These are phyloP conservation scores for Rhincodon typus DNA, from an alignment of 2,797 vertebrate genomes.

Conservation along the genomic window DNA sequence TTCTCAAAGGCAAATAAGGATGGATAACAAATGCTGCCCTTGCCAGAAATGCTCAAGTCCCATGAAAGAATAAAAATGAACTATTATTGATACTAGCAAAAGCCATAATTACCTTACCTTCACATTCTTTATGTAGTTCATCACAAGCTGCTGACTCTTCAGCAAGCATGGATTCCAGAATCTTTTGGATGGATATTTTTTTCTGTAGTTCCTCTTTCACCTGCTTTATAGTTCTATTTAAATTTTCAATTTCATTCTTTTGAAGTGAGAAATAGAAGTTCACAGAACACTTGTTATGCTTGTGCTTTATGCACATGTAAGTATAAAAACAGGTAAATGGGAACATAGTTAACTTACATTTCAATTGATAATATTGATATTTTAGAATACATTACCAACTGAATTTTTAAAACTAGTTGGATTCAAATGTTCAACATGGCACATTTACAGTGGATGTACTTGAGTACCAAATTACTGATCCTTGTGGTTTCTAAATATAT, in stretches of 20 bases:
- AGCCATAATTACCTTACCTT: constrained; percentile 38
- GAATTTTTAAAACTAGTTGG: not conserved
- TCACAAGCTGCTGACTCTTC: not conserved
- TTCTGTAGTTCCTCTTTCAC: constrained; percentile 46
- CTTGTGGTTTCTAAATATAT: not conserved
- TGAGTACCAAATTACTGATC: not conserved
- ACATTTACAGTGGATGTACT: not conserved
- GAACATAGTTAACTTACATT: not conserved
- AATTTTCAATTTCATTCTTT: constrained; percentile 44
- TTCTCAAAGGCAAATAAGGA: too few species aligned
- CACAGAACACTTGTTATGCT: not conserved
- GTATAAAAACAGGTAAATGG: not conserved
- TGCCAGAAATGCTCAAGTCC: too few species aligned
- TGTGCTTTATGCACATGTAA: not conserved
- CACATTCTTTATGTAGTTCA: constrained; percentile 38
- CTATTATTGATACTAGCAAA: not conserved
- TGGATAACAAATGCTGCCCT: too few species aligned
- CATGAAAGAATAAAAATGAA: too few species aligned
- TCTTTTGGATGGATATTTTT: constrained; percentile 44
- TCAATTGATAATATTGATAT: not conserved
- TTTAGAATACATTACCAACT: not conserved
- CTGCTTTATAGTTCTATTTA: constrained; percentile 40
- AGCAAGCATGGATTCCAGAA: constrained; percentile 38
- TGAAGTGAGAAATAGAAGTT: constrained; percentile 38
- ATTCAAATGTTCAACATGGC: not conserved